Evolutionary conservation across 2,888 invertebrate species (phyloP), one percentile per base, ranked within the genome.

Genomic region (Acleris literana): DNA sequence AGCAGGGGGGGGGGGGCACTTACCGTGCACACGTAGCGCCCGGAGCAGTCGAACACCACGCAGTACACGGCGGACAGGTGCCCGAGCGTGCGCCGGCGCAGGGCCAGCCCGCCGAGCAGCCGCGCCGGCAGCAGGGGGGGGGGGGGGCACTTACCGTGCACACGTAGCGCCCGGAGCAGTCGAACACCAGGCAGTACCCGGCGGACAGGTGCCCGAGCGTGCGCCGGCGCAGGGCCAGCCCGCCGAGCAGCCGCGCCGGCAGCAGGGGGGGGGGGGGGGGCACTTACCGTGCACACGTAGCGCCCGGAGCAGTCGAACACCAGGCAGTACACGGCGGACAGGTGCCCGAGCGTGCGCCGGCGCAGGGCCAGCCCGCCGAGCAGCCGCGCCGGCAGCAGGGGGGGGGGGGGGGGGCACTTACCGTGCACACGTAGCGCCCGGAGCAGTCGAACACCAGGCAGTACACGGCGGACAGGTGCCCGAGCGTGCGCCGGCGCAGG

Each of bases 1-100:
- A 90, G 83, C 70, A 79, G 17, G 17, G n/a, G n/a, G n/a, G n/a
- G n/a, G n/a, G n/a, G n/a, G n/a, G n/a, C n/a, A 16, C 44, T 89
- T 87, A 96, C 97, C 0, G 99, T 99, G 72, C 99, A 95, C 68
- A 99, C 96, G 81, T 96, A 98, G 80, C 95, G 94, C 3, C 99
- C 99, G 13, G 97, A 96, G 71, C 96, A 94, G 91, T 99, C 99
- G 88, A 98, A 99, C 22, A 97, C 93, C 29, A 99, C 95, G 90
- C 99, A 99, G 92, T 99, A 99, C 1, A 99, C 99, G n/a, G 99
- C 97, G 0, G 98, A 97, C 64, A 99, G 94, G 85, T 99, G 99
- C 0, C 99, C 99, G 56, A 99, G 93, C 2, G 98, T 98, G 67
- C 97, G 94, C 39, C 97, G 93, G 82, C 96, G 95, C 71, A 97